These are phyloP conservation scores for Cyaniris semiargus DNA, from an alignment of 2,888 invertebrate species.

Conservation along the genomic window DNA sequence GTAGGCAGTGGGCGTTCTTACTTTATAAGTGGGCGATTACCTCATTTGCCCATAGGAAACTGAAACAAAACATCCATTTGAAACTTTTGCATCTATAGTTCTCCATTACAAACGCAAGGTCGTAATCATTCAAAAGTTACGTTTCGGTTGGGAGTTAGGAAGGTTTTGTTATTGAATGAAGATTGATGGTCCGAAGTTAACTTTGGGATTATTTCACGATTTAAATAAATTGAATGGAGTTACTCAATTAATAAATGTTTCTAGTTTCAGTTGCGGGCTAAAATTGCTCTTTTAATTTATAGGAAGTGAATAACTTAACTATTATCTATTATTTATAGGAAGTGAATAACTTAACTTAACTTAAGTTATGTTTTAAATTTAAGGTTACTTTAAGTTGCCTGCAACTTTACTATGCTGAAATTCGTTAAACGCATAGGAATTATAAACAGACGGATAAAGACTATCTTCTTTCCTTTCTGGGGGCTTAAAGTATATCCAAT, in stretches of 20 bases:
- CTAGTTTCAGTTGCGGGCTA: not conserved
- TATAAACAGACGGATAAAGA: too few species aligned
- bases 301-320: not conserved
- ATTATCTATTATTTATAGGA: too few species aligned
- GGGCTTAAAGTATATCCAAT: too few species aligned
- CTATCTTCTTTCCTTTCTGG: too few species aligned
- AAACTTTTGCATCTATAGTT: not conserved
- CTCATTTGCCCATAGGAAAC: not conserved
- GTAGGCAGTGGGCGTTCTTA: not conserved
- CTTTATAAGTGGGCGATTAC: not conserved
- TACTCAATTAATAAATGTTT: not conserved
- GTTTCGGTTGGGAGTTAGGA: constrained; percentile 32
- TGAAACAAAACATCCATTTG: not conserved
- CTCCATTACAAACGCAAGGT: constrained; percentile 15
- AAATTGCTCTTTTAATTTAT: not conserved
- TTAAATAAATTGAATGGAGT: constrained; percentile 35
- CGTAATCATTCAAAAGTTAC: constrained; percentile 31
- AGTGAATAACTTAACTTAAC: not conserved
- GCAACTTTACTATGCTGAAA: too few species aligned
- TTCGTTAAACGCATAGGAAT: too few species aligned
- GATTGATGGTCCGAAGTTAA: constrained; percentile 43
- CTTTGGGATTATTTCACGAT: constrained; percentile 40
- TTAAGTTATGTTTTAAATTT: too few species aligned
- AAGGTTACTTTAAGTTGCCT: too few species aligned
- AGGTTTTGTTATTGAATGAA: constrained; percentile 41